phyloP scores from a whole-genome alignment of 2,113 vertebrate species.

The Cranoglanis bouderius region DNA sequence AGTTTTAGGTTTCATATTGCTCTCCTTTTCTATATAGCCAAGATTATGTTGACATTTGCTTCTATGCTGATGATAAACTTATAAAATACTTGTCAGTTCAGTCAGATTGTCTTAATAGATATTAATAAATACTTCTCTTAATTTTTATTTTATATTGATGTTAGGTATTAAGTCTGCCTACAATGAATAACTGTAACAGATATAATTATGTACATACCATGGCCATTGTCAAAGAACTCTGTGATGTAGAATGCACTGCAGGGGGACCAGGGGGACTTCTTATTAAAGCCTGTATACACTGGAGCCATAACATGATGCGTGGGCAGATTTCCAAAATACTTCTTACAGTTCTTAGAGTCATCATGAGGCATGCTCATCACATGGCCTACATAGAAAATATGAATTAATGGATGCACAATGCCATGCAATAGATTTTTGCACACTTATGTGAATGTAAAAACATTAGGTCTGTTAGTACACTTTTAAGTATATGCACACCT shows the following conservation, averaged over 20 bases:
- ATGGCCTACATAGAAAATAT: conserved; percentile 75
- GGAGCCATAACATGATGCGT: conserved; percentile 99
- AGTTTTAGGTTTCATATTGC: background rate
- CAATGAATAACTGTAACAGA: background rate
- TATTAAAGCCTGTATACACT: conserved; percentile 92
- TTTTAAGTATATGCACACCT: conserved; percentile 73
- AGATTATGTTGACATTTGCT: background rate
- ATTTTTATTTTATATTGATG: background rate
- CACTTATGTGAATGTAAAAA: background rate
- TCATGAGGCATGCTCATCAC: conserved; percentile 99
- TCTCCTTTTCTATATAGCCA: background rate
- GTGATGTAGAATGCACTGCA: conserved; percentile 96
- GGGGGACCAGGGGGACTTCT: conserved; percentile 91
- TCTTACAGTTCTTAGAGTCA: conserved; percentile 93
- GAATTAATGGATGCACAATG: background rate
- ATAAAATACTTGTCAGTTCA: background rate
- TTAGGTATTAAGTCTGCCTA: background rate
- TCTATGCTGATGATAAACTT: background rate
- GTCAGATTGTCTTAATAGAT: background rate
- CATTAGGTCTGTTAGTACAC: background rate
- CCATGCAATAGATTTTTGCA: background rate
- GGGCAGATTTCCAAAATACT: conserved; percentile 86
- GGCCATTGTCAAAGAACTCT: conserved; percentile 90
- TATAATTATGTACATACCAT: conserved; percentile 71
- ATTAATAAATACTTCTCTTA: background rate